Evolutionary conservation across 1,140 invertebrate genomes (phyloP).

Genomic region (Heliconius hermathena): DNA sequence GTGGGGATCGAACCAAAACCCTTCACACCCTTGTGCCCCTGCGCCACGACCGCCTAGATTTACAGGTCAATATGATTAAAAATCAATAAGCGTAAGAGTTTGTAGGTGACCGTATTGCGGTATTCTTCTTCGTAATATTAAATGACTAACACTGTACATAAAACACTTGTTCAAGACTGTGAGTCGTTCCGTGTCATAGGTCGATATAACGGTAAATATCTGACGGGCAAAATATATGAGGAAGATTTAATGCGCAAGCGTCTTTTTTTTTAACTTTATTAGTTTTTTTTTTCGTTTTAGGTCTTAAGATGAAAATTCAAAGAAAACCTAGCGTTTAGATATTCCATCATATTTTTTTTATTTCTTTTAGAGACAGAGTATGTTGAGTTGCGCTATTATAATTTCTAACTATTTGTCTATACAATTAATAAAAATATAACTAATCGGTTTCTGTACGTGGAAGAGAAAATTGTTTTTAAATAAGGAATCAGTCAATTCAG

Average conservation of each 20-base stretch:
- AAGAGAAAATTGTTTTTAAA: too few species aligned
- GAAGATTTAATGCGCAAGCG: background rate
- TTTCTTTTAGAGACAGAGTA: too few species aligned
- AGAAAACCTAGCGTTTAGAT: too few species aligned
- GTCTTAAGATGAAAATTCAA: background rate
- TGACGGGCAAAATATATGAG: background rate
- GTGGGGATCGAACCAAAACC: too few species aligned
- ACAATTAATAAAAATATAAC: too few species aligned
- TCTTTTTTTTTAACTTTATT: background rate
- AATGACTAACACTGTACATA: background rate
- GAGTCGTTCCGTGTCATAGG: constrained; percentile 11
- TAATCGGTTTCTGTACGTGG: too few species aligned
- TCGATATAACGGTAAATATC: background rate
- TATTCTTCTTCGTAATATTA: background rate
- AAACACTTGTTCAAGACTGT: constrained; percentile 3
- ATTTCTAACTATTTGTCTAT: too few species aligned
- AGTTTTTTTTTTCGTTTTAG: background rate
- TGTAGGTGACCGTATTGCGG: background rate
- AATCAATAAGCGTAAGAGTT: background rate
- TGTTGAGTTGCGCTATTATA: too few species aligned
- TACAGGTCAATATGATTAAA: background rate
- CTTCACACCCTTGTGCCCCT: too few species aligned
- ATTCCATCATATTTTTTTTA: too few species aligned
- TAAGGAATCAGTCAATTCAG: too few species aligned
- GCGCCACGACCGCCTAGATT: background rate